A percentile compares a stretch with the other conserved stretches of the same genome.
phyloP scores from a whole-genome alignment of 2,797 vertebrate species.

The Brachymystax lenok region DNA sequence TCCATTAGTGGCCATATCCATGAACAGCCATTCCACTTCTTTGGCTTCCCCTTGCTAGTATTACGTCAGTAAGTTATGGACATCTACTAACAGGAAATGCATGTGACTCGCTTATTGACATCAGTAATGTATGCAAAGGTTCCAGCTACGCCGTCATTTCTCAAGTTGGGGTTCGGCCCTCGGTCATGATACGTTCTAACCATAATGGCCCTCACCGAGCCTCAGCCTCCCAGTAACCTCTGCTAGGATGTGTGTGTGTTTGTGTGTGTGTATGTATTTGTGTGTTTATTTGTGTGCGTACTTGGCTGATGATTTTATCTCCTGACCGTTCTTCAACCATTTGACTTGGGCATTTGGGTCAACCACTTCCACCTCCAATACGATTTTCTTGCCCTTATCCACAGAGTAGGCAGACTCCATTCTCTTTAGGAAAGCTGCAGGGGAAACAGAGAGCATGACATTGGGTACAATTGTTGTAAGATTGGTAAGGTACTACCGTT shows the following conservation, averaged over 20 bases:
- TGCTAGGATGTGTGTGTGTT: not conserved
- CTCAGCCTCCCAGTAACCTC: not conserved
- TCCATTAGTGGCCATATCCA: not conserved
- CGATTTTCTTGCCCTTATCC: conserved; percentile 86
- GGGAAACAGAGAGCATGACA: not conserved
- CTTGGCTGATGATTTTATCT: conserved; percentile 89
- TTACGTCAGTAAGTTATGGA: not conserved
- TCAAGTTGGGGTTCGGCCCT: not conserved
- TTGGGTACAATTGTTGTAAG: not conserved
- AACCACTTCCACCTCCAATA: conserved; percentile 83
- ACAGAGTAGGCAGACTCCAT: conserved; percentile 87
- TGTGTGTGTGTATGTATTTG: not conserved
- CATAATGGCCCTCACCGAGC: not conserved
- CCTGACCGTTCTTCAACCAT: conserved; percentile 92
- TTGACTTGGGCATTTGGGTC: conserved; percentile 81
- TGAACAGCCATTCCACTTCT: not conserved
- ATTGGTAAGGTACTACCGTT: not conserved
- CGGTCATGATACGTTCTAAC: not conserved
- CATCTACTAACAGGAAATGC: not conserved
- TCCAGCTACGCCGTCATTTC: not conserved
- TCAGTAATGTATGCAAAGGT: not conserved
- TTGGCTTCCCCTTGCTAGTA: not conserved
- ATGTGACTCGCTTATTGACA: not conserved
- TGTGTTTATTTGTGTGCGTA: conserved; percentile 53
- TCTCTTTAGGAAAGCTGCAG: conserved; percentile 83